These are phyloP conservation scores for Argyra leucocephala DNA, from an alignment of 2,888 invertebrate genomes.

Conservation along the genomic window DNA sequence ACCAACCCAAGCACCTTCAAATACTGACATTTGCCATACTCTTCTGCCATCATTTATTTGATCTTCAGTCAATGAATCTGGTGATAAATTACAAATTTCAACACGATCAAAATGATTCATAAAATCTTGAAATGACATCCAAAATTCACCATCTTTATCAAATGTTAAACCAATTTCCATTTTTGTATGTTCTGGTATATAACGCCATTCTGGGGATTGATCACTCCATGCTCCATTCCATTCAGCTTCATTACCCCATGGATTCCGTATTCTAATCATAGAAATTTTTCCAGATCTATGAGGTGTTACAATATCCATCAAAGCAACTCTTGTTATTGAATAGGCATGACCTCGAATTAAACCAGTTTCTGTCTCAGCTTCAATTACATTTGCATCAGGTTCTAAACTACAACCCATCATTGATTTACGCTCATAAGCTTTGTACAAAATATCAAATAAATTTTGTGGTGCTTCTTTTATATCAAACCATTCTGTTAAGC, in stretches of 20 bases:
- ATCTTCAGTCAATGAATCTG: slow-evolving; percentile 76
- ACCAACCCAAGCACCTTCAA: slow-evolving; percentile 84
- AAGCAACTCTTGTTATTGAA: slow-evolving; percentile 79
- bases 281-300: slow-evolving; percentile 69
- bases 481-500: slow-evolving; percentile 88
- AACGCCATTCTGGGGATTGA: slow-evolving; percentile 85
- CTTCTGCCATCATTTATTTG: slow-evolving; percentile 60
- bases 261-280: slow-evolving; percentile 76
- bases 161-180: slow-evolving; percentile 79
- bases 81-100: slow-evolving; percentile 93
- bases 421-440: slow-evolving; percentile 84
- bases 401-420: slow-evolving; percentile 94
- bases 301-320: slow-evolving; percentile 70
- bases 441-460: slow-evolving; percentile 76
- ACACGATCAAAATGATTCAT: slow-evolving; percentile 66
- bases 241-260: slow-evolving; percentile 92
- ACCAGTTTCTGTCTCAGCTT: slow-evolving; percentile 71
- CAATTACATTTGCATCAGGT: slow-evolving; percentile 73
- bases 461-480: slow-evolving; percentile 72
- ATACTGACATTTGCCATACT: slow-evolving; percentile 88
- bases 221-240: slow-evolving; percentile 96
- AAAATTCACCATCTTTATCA: slow-evolving; percentile 93
- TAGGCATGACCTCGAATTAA: slow-evolving; percentile 89
- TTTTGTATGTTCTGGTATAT: slow-evolving; percentile 75
- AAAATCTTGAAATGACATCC: slow-evolving; percentile 93